These are phyloP conservation scores for Neoarius graeffei DNA, from an alignment of 2,113 vertebrate genomes.

Conservation along the genomic window DNA sequence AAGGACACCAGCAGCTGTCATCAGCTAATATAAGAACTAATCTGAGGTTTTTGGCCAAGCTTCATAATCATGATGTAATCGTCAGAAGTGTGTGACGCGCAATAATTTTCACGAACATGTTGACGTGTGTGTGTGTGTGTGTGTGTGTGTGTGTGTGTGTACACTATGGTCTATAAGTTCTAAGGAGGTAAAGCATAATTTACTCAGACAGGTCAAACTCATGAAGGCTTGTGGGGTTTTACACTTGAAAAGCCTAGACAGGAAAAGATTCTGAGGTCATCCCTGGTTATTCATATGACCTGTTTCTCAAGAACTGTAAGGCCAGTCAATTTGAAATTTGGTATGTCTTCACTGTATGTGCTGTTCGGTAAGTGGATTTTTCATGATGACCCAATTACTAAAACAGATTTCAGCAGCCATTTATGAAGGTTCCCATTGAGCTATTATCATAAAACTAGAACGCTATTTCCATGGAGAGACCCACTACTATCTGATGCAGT, in stretches of 20 bases:
- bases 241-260: no score
- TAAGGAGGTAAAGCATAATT: background rate
- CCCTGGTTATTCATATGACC: no score
- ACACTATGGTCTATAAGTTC: no score
- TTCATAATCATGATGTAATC: background rate
- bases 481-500: background rate
- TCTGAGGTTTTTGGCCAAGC: background rate
- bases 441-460: background rate
- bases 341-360: no score
- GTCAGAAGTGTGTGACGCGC: background rate
- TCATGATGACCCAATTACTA: background rate
- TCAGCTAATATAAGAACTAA: background rate
- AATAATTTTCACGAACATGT: background rate
- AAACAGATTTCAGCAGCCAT: background rate
- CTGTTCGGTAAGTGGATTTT: background rate
- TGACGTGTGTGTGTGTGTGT: background rate
- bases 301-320: no score
- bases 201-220: background rate
- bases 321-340: no score
- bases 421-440: background rate
- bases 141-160: no score
- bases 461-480: background rate
- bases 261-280: no score
- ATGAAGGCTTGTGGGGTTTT: background rate
- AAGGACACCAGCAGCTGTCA: no score